Evolutionary conservation across 2,888 invertebrate genomes (phyloP), one percentile per base, ranked within the genome.

Genomic region (Danaus chrysippus): DNA sequence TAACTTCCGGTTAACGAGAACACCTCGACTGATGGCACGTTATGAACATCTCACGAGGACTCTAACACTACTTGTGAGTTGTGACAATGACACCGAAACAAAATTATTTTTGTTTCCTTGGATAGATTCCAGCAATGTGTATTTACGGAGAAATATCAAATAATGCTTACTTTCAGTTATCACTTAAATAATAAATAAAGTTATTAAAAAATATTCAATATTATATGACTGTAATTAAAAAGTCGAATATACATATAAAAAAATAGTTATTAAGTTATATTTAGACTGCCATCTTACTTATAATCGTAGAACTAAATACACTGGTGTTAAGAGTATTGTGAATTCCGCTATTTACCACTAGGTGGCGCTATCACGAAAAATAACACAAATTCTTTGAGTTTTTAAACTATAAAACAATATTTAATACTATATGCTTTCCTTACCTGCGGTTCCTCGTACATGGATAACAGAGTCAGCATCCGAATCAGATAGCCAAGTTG

Each of bases 391-490:
- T 23, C 23, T 23, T 23, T 23, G 8, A 49, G 43, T 12, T 43
- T n/a, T 43, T 43, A 46, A 17, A 34, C n/a, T 11, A 23, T 9
- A 2, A 19, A 23, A 2, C 5, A 49, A 23, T 5, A 43, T 41
- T 11, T 15, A 55, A 8, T 23, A 34, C 10, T 42, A 12, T 53
- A 9, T 15, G 10, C 52, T 42, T 19, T 42, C 13, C 54, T 70
- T 77, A 87, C 89, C 90, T 75, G 78, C 83, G 62, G 76, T 76
- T 63, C 92, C 86, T 71, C 93, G 93, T 68, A 94, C 93, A 76
- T 94, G 92, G 70, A 96, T 96, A 64, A 96, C 96, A 67, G 95
- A 96, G 72, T 95, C 96, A 59, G 95, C 94, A 79, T 96, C 96
- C 52, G 96, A 96, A 84, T 96, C 96, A 53, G 93, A 91, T 59